A percentile compares a stretch with the other conserved stretches of the same genome.
Evolutionary conservation across 2,888 invertebrate species (phyloP).

Genomic region (Drosophila hamatofila): DNA sequence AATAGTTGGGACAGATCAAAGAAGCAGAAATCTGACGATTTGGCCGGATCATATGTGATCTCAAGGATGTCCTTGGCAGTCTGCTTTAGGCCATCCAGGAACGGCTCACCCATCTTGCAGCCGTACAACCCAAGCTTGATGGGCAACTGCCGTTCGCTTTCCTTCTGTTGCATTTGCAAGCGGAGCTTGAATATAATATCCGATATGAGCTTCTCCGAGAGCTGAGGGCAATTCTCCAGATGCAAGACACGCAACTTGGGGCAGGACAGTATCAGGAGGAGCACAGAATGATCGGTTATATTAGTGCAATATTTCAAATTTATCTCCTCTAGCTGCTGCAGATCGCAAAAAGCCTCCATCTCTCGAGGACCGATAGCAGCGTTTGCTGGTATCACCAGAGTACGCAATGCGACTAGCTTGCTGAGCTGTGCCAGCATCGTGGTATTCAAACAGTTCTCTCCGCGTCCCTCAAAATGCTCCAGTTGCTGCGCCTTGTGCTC

Average conservation of each 20-base stretch:
- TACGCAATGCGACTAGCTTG: constrained; percentile 27
- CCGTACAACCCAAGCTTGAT: constrained; percentile 25
- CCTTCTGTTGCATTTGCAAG: constrained; percentile 20
- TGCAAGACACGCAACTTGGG: constrained; percentile 33
- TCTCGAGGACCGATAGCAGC: not conserved
- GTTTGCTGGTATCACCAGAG: constrained; percentile 23
- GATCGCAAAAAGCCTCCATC: constrained; percentile 19
- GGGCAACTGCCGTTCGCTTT: constrained; percentile 41
- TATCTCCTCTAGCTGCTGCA: constrained; percentile 45
- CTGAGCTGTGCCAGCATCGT: constrained; percentile 23
- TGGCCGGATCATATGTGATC: not conserved
- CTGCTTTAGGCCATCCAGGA: not conserved
- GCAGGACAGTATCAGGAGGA: constrained; percentile 46
- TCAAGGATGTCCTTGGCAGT: constrained; percentile 36
- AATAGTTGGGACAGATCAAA: not conserved
- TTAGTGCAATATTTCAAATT: constrained; percentile 6
- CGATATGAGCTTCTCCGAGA: constrained; percentile 27
- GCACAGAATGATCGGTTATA: constrained; percentile 19
- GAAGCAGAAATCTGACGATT: not conserved
- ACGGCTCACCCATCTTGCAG: not conserved
- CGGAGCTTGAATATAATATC: constrained; percentile 44
- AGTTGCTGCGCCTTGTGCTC: constrained; percentile 34
- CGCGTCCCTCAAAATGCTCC: constrained; percentile 33
- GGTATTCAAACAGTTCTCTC: constrained; percentile 1
- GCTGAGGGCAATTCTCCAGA: constrained; percentile 7